These are phyloP conservation scores for Siphamia tubifer DNA, from an alignment of 2,113 vertebrate species.

Conservation along the genomic window DNA sequence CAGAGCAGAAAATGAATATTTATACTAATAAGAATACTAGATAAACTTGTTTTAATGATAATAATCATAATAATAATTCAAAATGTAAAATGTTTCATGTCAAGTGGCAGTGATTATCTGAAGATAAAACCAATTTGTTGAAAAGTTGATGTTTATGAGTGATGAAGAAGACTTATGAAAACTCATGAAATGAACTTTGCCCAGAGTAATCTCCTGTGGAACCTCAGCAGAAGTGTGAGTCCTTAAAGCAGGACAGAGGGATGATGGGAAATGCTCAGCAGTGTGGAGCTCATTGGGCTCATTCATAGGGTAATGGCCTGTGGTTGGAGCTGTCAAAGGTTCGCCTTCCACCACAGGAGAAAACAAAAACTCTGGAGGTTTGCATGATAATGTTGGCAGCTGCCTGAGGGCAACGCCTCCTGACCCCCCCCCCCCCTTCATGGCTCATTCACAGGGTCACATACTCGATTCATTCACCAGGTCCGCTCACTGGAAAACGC, in stretches of 20 bases:
- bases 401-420: slow-evolving; percentile 44
- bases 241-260: not conserved
- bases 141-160: too few species aligned
- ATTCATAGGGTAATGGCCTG: slow-evolving; percentile 46
- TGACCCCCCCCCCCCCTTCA: not conserved
- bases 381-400: slow-evolving; percentile 76
- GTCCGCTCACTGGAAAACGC: not conserved
- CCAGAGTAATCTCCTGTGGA: too few species aligned
- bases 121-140: too few species aligned
- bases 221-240: too few species aligned
- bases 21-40: too few species aligned
- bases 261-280: not conserved
- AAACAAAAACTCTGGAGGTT: slow-evolving; percentile 47
- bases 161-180: too few species aligned
- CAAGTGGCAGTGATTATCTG: too few species aligned
- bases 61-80: too few species aligned
- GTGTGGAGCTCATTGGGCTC: not conserved
- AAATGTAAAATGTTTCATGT: too few species aligned
- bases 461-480: slow-evolving; percentile 25
- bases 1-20: too few species aligned
- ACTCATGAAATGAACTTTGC: too few species aligned
- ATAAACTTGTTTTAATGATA: too few species aligned
- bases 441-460: slow-evolving; percentile 49
- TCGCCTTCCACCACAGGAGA: not conserved
- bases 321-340: slow-evolving; percentile 3